Evolutionary conservation across 2,113 vertebrate genomes (phyloP).

Genomic region (Grantiella picta): DNA sequence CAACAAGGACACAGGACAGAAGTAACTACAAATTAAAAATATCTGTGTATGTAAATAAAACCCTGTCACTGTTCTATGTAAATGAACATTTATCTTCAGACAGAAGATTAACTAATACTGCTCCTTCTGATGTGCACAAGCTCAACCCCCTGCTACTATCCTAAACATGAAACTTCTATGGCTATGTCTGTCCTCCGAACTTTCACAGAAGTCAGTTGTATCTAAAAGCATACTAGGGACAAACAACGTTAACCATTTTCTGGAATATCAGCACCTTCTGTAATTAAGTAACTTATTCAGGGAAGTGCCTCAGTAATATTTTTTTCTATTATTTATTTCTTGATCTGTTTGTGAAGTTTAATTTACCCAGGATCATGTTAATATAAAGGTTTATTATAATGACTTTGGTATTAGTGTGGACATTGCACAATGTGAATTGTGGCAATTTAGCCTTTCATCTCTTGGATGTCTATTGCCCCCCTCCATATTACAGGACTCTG

Average conservation of each 20-base stretch:
- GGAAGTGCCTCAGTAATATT: background rate
- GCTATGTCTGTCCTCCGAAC: background rate
- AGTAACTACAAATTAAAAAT: background rate
- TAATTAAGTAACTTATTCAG: background rate
- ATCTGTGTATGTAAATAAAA: background rate
- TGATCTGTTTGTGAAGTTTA: background rate
- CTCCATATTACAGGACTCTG: background rate
- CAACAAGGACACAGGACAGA: background rate
- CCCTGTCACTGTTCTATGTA: rapidly evolving
- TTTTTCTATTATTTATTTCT: background rate
- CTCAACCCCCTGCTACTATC: background rate
- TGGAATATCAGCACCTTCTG: background rate
- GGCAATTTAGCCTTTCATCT: background rate
- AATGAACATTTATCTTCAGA: background rate
- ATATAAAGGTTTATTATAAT: background rate
- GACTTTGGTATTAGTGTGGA: background rate
- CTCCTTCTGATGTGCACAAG: background rate
- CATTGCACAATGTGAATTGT: background rate
- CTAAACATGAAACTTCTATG: background rate
- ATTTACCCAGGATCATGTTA: background rate
- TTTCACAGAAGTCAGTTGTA: background rate
- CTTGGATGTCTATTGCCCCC: background rate
- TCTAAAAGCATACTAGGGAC: background rate
- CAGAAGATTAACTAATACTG: background rate
- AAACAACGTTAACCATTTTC: background rate